phyloP scores from a whole-genome alignment of 2,888 invertebrate species.

The Syritta pipiens region DNA sequence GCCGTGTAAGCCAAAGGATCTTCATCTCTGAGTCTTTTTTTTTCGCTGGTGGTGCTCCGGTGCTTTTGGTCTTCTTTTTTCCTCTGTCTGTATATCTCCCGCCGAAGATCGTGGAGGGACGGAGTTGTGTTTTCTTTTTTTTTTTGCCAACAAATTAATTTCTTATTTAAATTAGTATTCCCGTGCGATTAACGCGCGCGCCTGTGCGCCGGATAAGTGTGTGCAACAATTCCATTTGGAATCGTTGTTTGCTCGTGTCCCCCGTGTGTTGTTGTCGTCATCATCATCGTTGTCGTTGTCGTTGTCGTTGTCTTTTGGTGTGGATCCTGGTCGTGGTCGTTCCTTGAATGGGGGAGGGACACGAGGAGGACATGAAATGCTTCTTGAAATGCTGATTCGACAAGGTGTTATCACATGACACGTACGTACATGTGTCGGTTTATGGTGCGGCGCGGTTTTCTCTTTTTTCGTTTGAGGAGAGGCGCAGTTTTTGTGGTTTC shows the following conservation, averaged over 20 bases:
- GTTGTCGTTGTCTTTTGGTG: too few species aligned
- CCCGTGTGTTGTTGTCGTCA: conserved; percentile 1
- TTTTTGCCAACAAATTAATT: conserved; percentile 63
- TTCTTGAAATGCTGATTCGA: conserved; percentile 32
- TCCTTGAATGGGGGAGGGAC: too few species aligned
- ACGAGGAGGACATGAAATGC: too few species aligned
- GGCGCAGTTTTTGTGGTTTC: not conserved
- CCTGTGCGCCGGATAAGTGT: conserved; percentile 21
- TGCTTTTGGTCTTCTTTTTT: not conserved
- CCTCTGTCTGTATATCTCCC: conserved; percentile 20
- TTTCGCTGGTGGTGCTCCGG: not conserved
- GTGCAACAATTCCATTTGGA: conserved; percentile 38
- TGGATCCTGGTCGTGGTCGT: too few species aligned
- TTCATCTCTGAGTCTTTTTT: not conserved
- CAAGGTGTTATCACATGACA: conserved; percentile 52
- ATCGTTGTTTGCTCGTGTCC: conserved; percentile 25
- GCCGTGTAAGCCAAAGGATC: conserved; percentile 35
- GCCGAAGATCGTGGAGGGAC: conserved; percentile 27
- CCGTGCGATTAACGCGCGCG: conserved; percentile 54
- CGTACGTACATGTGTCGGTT: conserved; percentile 16
- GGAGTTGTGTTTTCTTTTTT: too few species aligned
- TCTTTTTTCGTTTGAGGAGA: conserved; percentile 3
- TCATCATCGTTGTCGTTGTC: too few species aligned
- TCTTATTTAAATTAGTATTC: conserved; percentile 63
- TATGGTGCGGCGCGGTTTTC: conserved; percentile 28